Evolutionary conservation across 2,888 invertebrate species (phyloP).

Genomic region (Pyrrhosoma nymphula): DNA sequence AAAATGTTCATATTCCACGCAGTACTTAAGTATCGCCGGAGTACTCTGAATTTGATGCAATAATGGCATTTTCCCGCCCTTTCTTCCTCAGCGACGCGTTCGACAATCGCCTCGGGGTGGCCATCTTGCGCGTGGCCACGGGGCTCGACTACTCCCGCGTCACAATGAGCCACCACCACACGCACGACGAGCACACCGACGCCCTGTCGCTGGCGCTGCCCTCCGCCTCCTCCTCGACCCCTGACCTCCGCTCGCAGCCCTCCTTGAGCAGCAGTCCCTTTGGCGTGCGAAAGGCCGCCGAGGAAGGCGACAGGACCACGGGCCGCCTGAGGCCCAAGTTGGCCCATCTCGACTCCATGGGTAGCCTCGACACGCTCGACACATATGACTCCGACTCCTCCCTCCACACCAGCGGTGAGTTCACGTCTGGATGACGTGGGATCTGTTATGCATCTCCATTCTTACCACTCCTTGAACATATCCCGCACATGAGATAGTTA

Average conservation of each 20-base stretch:
- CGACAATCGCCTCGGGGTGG: slow-evolving; percentile 95
- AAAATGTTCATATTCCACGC: no score
- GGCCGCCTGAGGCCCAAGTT: not conserved
- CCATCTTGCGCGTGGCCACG: slow-evolving; percentile 91
- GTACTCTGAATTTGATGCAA: no score
- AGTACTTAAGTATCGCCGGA: no score
- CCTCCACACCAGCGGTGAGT: slow-evolving; percentile 42
- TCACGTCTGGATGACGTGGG: no score
- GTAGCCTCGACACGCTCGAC: slow-evolving; percentile 47
- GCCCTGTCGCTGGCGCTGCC: not conserved
- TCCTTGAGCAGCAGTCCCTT: not conserved
- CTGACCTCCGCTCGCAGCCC: not conserved
- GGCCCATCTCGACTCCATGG: slow-evolving; percentile 22
- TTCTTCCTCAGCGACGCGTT: slow-evolving; percentile 87
- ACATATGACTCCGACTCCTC: slow-evolving; percentile 52
- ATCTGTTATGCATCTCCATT: not conserved
- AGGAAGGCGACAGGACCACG: not conserved
- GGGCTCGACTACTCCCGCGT: slow-evolving; percentile 87
- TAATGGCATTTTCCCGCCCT: no score
- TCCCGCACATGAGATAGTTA: no score
- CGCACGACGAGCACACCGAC: not conserved
- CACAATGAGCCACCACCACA: slow-evolving; percentile 71
- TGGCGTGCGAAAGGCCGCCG: not conserved
- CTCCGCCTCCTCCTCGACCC: not conserved
- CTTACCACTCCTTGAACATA: no score